Evolutionary conservation across 2,797 vertebrate species (phyloP), one percentile per base, ranked within the genome.

Genomic region (Hapalemur alaotrensis): DNA sequence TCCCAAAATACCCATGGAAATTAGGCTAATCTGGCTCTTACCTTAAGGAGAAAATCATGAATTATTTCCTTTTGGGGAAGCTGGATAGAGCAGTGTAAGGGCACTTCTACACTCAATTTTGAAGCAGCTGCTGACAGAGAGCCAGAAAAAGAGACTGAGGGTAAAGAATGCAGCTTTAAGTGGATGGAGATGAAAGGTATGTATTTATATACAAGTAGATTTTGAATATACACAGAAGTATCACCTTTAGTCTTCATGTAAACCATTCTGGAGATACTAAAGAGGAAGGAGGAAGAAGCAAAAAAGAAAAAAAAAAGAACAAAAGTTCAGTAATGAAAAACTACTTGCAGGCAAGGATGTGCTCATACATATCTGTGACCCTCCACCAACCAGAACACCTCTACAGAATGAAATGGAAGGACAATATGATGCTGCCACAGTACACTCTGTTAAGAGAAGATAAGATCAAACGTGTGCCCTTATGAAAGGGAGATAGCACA

Each of bases 381-480:
- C 35, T 69, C 25, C 50, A 46, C 30, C 46, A 76, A 67, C 8
- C 15, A 80, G 23, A 48, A 65, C 0, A 4, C 38, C 76, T 52
- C 18, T 9, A 20, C 30, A 61, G 73, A 61, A 52, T 94, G 78
- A 87, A 87, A 78, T 6, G 25, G 67, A 83, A 96, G 93, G 85
- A 82, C 88, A 2, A 22, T 0, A 17, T 20, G 84, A 6, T 9
- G 23, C 17, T 75, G 50, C 69, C 59, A 52, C 61, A 83, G 91
- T 61, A 7, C 65, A 35, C 46, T 91, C 81, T 90, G 67, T 54
- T 82, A 95, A 92, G 70, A 93, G 50, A 97, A 86, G 54, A 9
- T 12, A 59, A 91, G 95, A 97, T 94, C 73, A 96, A 97, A 92
- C 12, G 30, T 41, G 79, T 41, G 32, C 50, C 75, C 93, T 54